Conservation (phyloP, 1,140 invertebrate species). For the Oncopodura yosiiana region DNA sequence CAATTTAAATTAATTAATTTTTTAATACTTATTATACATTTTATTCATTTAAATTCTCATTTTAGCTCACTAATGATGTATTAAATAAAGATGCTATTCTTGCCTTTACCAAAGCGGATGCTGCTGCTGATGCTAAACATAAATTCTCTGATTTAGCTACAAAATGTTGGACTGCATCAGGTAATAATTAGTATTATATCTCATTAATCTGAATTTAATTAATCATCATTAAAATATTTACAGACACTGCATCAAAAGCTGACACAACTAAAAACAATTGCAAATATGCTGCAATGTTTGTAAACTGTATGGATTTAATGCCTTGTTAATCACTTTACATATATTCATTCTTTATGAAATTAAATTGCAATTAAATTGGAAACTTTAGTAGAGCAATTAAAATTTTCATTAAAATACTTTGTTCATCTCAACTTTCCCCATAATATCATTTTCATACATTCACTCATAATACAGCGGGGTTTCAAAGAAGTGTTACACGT, state of each 20-base stretch:
- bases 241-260: background rate
- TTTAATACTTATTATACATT: background rate
- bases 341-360: no score
- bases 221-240: background rate
- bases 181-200: background rate
- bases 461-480: no score
- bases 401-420: no score
- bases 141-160: background rate
- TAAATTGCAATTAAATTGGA: no score
- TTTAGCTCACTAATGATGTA: background rate
- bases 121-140: constrained; percentile 2
- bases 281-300: constrained; percentile 13
- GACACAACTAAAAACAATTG: constrained; percentile 1
- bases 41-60: background rate
- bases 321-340: no score
- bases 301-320: no score
- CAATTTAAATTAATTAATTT: background rate
- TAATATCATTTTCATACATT: no score
- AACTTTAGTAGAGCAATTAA: no score
- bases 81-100: no score
- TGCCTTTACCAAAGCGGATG: constrained; percentile 8
- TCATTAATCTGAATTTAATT: background rate
- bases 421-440: no score
- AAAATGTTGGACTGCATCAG: constrained; percentile 3
- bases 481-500: no score